Base-by-base conservation (phyloP, 53 echinoderm and acorn worm genomes). In the Temnopleurus reevesii region DNA sequence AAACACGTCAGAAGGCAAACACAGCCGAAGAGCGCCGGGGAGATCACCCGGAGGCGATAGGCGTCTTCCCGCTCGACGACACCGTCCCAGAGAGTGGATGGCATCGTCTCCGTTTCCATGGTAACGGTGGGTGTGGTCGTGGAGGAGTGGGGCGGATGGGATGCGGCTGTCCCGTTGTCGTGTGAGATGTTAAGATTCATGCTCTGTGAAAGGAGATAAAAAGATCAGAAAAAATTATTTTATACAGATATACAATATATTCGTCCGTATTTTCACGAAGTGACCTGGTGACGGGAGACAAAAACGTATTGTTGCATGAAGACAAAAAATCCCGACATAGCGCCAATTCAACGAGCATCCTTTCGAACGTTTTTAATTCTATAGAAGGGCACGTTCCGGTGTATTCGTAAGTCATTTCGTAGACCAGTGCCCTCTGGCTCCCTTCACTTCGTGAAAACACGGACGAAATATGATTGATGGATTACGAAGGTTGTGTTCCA, bases 21-120 rank as follows among this genome's bases (percentile, higher is more conserved):
- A 33, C 57, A 77, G 35, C 90, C 84, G 79, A 92, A 92, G 18
- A 92, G 89, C 45, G 89, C 90, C 1, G 92, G 93, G 1, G 95
- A 95, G 49, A 94, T 90, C 45, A 60, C 43, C 2, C 45, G 85
- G 5, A 60, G 17, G 8, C 29, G 49, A 30, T 28, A 47, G 27
- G 15, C 15, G 17, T 35, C 43, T 4, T 51, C 80, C 53, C n/a
- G n/a, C 5, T 71, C 71, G 5, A 38, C 36, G 41, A 71, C 10
- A 6, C 31, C 80, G 13, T 80, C 30, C 30, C 26, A 17, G 15
- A 31, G 77, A 77, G 0, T 26, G n/a, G 77, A 77, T 2, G 45
- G 3, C 49, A 46, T 49, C 30, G 17, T 49, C 51, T 65, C 77
- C 28, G 77, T 46, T 27, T 12, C 77, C 77, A 80, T 49, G 80